Conservation (phyloP, 2,888 invertebrate genomes). For the Aporophyla nigra region DNA sequence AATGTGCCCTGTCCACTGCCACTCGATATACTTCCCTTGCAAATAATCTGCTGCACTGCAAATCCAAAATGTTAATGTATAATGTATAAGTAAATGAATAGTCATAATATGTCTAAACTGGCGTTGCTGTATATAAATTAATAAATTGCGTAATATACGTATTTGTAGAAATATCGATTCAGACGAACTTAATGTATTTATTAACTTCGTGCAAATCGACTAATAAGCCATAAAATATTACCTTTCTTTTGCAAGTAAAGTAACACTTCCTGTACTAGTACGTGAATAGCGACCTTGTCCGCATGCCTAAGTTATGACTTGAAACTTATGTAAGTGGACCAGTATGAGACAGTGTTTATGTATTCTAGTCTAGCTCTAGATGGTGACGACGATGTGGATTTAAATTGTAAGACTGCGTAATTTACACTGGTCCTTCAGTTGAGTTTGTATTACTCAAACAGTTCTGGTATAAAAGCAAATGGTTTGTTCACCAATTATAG, state of each 20-base stretch:
- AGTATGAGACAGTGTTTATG: conserved; percentile 56
- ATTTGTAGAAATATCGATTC: too few species aligned
- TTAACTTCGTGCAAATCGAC: too few species aligned
- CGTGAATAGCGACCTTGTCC: conserved; percentile 67
- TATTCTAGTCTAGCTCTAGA: conserved; percentile 44
- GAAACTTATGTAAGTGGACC: conserved; percentile 67
- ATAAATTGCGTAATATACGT: too few species aligned
- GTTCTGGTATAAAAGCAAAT: conserved; percentile 16
- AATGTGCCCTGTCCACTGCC: too few species aligned
- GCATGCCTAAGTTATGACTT: conserved; percentile 35
- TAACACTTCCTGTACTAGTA: conserved; percentile 52
- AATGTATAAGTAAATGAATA: too few species aligned
- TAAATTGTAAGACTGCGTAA: conserved; percentile 36
- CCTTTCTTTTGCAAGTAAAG: conserved; percentile 32
- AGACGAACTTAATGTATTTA: too few species aligned
- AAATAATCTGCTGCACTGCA: too few species aligned
- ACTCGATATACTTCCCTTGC: too few species aligned
- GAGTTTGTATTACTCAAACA: conserved; percentile 12
- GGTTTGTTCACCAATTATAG: not conserved
- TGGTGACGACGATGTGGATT: conserved; percentile 39
- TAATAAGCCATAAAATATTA: not conserved
- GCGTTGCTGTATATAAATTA: too few species aligned
- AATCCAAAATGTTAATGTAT: too few species aligned
- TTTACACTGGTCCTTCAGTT: conserved; percentile 23
- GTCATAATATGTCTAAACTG: too few species aligned